Conservation (phyloP, 2,888 invertebrate species). For the Auanema freiburgensis region DNA sequence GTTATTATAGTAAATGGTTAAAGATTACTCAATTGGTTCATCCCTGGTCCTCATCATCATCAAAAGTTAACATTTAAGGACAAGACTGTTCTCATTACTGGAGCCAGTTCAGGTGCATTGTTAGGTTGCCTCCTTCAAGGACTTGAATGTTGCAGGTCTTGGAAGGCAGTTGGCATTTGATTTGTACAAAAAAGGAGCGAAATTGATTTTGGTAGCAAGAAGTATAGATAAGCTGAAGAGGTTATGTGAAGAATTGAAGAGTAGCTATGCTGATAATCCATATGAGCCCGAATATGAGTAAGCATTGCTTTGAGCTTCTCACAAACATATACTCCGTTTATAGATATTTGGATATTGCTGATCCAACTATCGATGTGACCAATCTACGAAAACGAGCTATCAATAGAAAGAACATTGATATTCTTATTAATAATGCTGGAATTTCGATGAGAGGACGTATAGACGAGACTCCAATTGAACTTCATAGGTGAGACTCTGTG, state of each 20-base stretch:
- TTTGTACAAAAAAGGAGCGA: conserved; percentile 52
- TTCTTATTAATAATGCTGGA: conserved; percentile 62
- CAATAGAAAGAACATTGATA: conserved; percentile 52
- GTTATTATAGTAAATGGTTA: not conserved
- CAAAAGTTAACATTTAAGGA: conserved; percentile 45
- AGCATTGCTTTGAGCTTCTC: not conserved
- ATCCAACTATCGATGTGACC: conserved; percentile 38
- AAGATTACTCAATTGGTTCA: conserved; percentile 29
- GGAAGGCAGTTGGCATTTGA: conserved; percentile 53
- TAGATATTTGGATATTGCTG: conserved; percentile 57
- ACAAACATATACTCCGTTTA: conserved; percentile 5
- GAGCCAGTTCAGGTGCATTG: conserved; percentile 47
- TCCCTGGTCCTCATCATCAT: conserved; percentile 56
- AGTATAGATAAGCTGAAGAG: conserved; percentile 55
- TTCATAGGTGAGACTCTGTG: conserved; percentile 35
- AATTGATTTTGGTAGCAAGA: conserved; percentile 57
- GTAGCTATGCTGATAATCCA: conserved; percentile 27
- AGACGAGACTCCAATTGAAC: conserved; percentile 44
- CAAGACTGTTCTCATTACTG: conserved; percentile 58
- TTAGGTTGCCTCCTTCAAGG: too few species aligned
- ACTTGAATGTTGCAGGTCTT: conserved; percentile 24
- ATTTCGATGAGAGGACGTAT: conserved; percentile 47
- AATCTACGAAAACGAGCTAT: conserved; percentile 38
- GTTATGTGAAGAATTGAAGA: conserved; percentile 53
- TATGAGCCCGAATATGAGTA: conserved; percentile 54